phyloP scores from a whole-genome alignment of 2,888 invertebrate species.

The Ariolimax columbianus region DNA sequence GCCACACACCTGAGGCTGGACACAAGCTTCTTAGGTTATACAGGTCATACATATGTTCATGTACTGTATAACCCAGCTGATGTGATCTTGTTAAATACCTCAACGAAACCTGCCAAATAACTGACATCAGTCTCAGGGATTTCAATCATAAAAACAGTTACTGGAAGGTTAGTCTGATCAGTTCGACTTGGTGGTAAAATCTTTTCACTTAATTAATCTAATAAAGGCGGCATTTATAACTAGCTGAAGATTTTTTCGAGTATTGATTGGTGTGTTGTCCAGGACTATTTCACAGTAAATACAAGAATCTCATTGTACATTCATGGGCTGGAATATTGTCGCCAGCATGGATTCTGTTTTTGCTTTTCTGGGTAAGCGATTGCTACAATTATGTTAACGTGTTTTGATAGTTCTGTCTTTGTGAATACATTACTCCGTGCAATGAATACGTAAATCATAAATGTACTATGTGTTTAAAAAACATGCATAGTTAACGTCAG shows the following conservation, averaged over 20 bases:
- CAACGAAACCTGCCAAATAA: background rate
- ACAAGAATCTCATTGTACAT: background rate
- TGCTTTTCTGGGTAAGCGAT: background rate
- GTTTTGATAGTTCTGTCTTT: too few species aligned
- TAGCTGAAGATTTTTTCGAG: too few species aligned
- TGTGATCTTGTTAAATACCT: background rate
- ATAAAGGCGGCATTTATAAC: too few species aligned
- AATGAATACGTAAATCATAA: too few species aligned
- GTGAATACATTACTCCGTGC: too few species aligned
- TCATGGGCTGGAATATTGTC: background rate
- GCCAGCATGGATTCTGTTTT: background rate
- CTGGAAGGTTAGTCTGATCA: background rate
- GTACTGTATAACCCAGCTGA: background rate
- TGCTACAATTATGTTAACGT: background rate
- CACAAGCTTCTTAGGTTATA: too few species aligned
- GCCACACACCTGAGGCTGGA: too few species aligned
- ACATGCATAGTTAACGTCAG: too few species aligned
- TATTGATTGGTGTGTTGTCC: background rate
- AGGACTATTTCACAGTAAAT: background rate
- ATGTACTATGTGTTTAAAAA: too few species aligned
- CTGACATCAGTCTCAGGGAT: background rate
- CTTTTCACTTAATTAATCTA: too few species aligned
- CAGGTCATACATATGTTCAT: background rate
- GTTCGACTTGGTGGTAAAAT: background rate
- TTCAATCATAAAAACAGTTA: background rate